These are phyloP conservation scores for Epizoanthus scotinus DNA, from an alignment of 92 coral and sea anemone genomes.

Conservation along the genomic window DNA sequence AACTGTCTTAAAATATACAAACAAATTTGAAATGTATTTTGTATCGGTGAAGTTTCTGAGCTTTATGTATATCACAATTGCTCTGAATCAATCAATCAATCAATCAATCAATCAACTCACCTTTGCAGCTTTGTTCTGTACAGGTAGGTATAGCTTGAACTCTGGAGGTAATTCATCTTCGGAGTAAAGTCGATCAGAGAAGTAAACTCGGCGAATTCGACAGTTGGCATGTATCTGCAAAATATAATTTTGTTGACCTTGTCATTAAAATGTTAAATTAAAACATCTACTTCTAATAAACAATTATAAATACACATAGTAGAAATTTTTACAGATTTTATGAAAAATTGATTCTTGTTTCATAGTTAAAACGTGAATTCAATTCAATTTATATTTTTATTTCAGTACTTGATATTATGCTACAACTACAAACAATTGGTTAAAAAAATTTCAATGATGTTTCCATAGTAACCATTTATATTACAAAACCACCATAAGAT, in stretches of 20 bases:
- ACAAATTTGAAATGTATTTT: no score
- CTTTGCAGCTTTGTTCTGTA: slow-evolving; percentile 74
- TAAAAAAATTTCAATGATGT: no score
- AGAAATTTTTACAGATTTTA: neutral
- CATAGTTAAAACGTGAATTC: no score
- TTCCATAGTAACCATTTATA: no score
- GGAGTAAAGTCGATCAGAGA: slow-evolving; percentile 98
- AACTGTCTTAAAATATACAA: neutral
- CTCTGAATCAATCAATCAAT: no score
- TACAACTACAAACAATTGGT: no score
- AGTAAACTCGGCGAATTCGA: slow-evolving; percentile 98
- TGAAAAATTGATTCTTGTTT: slow-evolving; percentile 15
- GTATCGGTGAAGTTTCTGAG: neutral
- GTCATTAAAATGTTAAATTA: no score
- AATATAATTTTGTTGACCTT: neutral
- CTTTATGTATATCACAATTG: neutral
- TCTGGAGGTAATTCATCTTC: slow-evolving; percentile 99
- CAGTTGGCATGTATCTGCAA: slow-evolving; percentile 98
- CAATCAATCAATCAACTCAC: slow-evolving; percentile 29
- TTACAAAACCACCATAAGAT: no score
- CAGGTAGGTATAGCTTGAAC: slow-evolving; percentile 94
- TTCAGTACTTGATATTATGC: no score
- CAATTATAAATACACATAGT: no score
- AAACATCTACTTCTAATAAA: no score
- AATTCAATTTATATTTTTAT: no score